Conservation (phyloP, 2,888 invertebrate species). For the Limnephilus rhombicus region DNA sequence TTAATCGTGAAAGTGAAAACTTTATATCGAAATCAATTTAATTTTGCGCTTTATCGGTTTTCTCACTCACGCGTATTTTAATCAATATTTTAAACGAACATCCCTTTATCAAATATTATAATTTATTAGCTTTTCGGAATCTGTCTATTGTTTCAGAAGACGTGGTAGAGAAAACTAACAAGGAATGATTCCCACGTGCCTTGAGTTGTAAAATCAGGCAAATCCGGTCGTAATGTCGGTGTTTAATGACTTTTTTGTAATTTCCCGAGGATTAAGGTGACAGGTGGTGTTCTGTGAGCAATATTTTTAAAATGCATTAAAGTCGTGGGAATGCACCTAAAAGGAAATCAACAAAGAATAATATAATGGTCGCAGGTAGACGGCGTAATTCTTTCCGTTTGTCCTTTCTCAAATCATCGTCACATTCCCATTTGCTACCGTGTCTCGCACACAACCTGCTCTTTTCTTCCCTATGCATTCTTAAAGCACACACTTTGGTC, state of each 20-base stretch:
- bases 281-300: slow-evolving; percentile 18
- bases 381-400: slow-evolving; percentile 39
- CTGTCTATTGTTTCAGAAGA: background rate
- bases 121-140: background rate
- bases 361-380: slow-evolving; percentile 25
- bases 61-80: background rate
- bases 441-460: background rate
- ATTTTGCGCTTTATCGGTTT: no score
- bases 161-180: background rate
- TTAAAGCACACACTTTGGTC: background rate
- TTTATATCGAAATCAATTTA: background rate
- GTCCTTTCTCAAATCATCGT: slow-evolving; percentile 25
- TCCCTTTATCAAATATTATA: background rate
- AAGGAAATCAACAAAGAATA: background rate
- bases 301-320: slow-evolving; percentile 36
- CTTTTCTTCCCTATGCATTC: background rate
- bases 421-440: slow-evolving; percentile 22
- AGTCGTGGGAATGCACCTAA: slow-evolving; percentile 29
- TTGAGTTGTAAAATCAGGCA: slow-evolving; percentile 21
- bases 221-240: slow-evolving; percentile 7
- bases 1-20: background rate
- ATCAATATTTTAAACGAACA: background rate
- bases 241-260: slow-evolving; percentile 20
- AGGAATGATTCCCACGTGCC: slow-evolving; percentile 29
- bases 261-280: slow-evolving; percentile 5